phyloP scores from a whole-genome alignment of 1,140 invertebrate species.

The Agrilus planipennis region DNA sequence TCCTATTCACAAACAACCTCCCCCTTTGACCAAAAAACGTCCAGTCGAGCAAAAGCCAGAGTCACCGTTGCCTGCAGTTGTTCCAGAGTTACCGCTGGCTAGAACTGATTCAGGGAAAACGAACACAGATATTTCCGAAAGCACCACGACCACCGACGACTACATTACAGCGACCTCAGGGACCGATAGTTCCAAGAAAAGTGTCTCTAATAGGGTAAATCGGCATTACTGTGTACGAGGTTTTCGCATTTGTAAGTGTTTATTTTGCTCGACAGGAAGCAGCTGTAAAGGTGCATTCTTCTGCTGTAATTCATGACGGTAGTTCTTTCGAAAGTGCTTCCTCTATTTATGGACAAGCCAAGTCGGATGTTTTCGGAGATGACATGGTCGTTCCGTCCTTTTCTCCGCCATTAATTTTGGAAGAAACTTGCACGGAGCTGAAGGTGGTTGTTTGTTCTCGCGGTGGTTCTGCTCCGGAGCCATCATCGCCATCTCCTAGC shows the following conservation, averaged over 20 bases:
- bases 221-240: not conserved
- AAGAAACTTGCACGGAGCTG: constrained; percentile 39
- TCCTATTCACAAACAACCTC: constrained; percentile 13
- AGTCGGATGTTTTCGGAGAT: constrained; percentile 49
- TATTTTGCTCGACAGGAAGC: constrained; percentile 9
- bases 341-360: constrained; percentile 60
- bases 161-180: constrained; percentile 77
- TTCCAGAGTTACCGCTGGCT: constrained; percentile 36
- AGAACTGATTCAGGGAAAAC: constrained; percentile 60
- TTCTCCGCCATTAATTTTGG: constrained; percentile 33
- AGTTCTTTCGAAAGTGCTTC: constrained; percentile 73
- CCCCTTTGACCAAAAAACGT: constrained; percentile 20
- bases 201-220: constrained; percentile 21
- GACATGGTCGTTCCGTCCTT: constrained; percentile 42
- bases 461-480: no score
- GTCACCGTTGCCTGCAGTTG: constrained; percentile 23
- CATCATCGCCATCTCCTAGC: constrained; percentile 40
- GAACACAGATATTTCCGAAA: constrained; percentile 69
- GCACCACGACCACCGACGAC: constrained; percentile 75
- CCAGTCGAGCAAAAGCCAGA: constrained; percentile 20
- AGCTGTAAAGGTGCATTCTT: constrained; percentile 6
- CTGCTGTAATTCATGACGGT: constrained; percentile 41
- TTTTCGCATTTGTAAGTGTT: not conserved
- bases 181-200: constrained; percentile 42
- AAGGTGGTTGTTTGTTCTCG: constrained; percentile 32